These are phyloP conservation scores for Argopecten irradians DNA, from an alignment of 1,140 invertebrate genomes.

Conservation along the genomic window DNA sequence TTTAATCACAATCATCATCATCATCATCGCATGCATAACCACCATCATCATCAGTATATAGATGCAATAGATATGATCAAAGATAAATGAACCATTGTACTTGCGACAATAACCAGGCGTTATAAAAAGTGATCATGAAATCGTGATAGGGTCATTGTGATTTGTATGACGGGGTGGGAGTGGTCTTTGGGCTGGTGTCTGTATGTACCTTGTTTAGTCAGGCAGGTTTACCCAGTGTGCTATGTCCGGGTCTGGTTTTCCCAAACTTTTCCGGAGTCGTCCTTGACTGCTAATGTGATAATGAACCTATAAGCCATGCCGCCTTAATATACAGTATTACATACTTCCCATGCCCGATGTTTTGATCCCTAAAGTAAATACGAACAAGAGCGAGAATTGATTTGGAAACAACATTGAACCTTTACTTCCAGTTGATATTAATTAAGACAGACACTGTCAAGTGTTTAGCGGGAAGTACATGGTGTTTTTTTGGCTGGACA, in stretches of 20 bases:
- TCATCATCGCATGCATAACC: too few relatives aligned
- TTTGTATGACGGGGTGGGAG: too few relatives aligned
- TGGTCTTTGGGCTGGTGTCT: background rate
- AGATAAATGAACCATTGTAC: too few relatives aligned
- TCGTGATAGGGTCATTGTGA: too few relatives aligned
- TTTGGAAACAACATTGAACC: background rate
- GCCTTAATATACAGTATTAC: background rate
- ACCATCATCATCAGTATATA: too few relatives aligned
- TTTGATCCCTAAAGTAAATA: background rate
- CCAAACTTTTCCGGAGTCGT: background rate
- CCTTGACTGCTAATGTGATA: background rate
- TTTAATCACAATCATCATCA: too few relatives aligned
- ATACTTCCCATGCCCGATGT: background rate
- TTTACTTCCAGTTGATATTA: conserved; percentile 10
- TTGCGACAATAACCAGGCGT: too few relatives aligned
- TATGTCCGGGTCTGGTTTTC: background rate
- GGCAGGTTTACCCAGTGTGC: background rate
- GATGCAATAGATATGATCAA: too few relatives aligned
- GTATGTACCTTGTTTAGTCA: background rate
- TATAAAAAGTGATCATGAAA: too few relatives aligned
- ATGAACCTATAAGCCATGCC: too few relatives aligned
- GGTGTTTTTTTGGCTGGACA: background rate
- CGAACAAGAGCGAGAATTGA: background rate
- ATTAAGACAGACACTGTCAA: background rate
- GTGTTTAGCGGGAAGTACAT: background rate